Percentiles rank a stretch among this genome's conserved stretches.
Conservation (phyloP, 37 sponge, comb jelly and placozoan species). For the Eunapius fragilis region DNA sequence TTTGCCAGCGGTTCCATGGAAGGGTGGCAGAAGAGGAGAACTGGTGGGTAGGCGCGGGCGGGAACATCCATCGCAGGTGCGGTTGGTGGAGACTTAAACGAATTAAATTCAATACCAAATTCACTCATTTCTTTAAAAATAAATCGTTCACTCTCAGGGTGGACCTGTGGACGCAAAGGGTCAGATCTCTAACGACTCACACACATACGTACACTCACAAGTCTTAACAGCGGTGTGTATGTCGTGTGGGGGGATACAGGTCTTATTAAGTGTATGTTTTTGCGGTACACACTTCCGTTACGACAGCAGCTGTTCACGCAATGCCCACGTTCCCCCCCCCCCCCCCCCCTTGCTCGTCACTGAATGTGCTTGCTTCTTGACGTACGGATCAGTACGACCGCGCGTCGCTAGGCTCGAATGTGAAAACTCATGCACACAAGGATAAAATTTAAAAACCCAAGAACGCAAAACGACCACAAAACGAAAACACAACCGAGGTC, state of each 20-base stretch:
- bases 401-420: too few species aligned
- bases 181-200: background rate
- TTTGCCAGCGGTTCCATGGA: slow-evolving; percentile 66
- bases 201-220: background rate
- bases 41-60: slow-evolving; percentile 58
- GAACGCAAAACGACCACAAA: too few species aligned
- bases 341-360: too few species aligned
- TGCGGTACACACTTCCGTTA: too few species aligned
- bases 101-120: background rate
- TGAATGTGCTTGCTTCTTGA: too few species aligned
- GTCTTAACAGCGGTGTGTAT: background rate
- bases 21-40: slow-evolving; percentile 73
- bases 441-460: too few species aligned
- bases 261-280: too few species aligned
- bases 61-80: background rate
- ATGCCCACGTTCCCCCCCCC: too few species aligned
- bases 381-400: too few species aligned
- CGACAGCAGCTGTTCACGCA: too few species aligned
- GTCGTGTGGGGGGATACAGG: too few species aligned
- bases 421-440: too few species aligned
- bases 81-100: background rate
- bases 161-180: background rate
- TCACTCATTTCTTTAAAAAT: background rate
- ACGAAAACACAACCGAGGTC: background rate
- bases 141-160: background rate